phyloP scores from a whole-genome alignment of 2,888 invertebrate genomes.

The Hoplodrina blanda region DNA sequence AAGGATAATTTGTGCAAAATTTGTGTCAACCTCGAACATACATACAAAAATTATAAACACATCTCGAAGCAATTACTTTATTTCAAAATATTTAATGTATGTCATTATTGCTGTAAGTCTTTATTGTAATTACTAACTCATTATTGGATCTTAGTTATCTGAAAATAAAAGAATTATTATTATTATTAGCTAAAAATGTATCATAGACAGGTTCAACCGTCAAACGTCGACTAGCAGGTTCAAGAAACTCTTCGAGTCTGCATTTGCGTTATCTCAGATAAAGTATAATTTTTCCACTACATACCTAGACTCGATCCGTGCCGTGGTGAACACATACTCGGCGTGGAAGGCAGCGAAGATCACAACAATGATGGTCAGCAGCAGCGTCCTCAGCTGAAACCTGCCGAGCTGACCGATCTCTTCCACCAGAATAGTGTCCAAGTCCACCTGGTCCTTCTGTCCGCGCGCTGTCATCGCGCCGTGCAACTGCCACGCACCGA shows the following conservation, averaged over 20 bases:
- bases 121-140: no score
- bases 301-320: conserved; percentile 78
- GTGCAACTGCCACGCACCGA: background rate
- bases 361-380: conserved; percentile 68
- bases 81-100: no score
- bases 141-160: no score
- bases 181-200: no score
- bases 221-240: no score
- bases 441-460: conserved; percentile 22
- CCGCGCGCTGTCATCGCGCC: conserved; percentile 25
- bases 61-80: no score
- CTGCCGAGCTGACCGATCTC: conserved; percentile 80
- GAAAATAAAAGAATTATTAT: no score
- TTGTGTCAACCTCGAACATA: no score
- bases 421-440: conserved; percentile 73
- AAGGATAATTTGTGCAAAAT: no score
- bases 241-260: background rate
- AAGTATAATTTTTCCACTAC: conserved; percentile 1
- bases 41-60: no score
- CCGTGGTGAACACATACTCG: conserved; percentile 79
- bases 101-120: no score
- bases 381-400: conserved; percentile 73
- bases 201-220: no score
- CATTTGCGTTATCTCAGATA: background rate
- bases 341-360: conserved; percentile 75